Evolutionary conservation across 2,797 vertebrate genomes (phyloP).

Genomic region (Loris lydekkerianus): DNA sequence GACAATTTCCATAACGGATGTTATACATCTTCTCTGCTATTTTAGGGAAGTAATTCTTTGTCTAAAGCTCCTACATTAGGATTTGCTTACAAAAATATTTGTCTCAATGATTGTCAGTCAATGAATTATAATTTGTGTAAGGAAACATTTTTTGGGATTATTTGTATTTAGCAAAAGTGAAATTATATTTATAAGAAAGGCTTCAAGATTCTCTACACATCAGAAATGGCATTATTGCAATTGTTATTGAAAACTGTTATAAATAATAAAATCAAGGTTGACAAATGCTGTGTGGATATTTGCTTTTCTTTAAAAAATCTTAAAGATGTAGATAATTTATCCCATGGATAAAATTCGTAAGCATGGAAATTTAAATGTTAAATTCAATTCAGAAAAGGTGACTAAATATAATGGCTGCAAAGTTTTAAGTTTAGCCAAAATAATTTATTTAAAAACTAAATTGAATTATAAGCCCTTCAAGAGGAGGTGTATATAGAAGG

Average conservation of each 20-base stretch:
- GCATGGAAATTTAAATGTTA: conserved; percentile 74
- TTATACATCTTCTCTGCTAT: conserved; percentile 32
- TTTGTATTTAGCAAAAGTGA: conserved; percentile 28
- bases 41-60: conserved; percentile 31
- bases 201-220: conserved; percentile 55
- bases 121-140: conserved; percentile 8
- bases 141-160: not conserved
- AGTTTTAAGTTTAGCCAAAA: conserved; percentile 58
- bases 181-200: conserved; percentile 5
- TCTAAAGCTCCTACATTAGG: not conserved
- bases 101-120: conserved; percentile 49
- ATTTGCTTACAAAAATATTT: conserved; percentile 42
- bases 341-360: conserved; percentile 76
- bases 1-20: not conserved
- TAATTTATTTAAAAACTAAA: conserved; percentile 73
- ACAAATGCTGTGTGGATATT: conserved; percentile 81
- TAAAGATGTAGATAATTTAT: conserved; percentile 81
- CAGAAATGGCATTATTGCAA: conserved; percentile 4
- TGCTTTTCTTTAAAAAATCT: conserved; percentile 82
- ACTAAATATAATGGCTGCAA: conserved; percentile 61
- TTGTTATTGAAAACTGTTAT: conserved; percentile 75
- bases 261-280: conserved; percentile 85
- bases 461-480: not conserved
- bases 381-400: conserved; percentile 75
- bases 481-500: not conserved